Evolutionary conservation across 2,797 vertebrate genomes (phyloP).

Genomic region (Pseudochirops cupreus): DNA sequence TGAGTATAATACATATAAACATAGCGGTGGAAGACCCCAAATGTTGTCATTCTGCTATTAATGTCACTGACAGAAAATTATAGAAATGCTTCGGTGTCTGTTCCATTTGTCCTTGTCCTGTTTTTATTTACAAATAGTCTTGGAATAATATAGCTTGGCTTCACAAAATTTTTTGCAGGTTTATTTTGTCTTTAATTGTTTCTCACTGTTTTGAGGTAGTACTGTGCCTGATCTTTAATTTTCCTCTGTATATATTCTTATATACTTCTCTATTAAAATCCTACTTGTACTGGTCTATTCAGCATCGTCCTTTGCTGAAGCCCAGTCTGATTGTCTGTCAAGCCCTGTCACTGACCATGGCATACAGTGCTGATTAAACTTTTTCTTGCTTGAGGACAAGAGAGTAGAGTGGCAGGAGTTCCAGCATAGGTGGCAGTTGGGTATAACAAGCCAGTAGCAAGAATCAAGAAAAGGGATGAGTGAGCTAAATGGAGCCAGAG

Average conservation of each 20-base stretch:
- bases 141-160: neutral
- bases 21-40: neutral
- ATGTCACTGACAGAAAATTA: neutral
- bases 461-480: neutral
- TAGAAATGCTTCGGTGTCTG: neutral
- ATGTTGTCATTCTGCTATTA: neutral
- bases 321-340: neutral
- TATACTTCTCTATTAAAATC: neutral
- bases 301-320: neutral
- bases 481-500: neutral
- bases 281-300: neutral
- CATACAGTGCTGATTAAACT: neutral
- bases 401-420: neutral
- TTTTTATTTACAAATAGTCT: neutral
- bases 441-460: neutral
- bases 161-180: neutral
- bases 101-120: neutral
- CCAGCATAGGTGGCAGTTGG: neutral
- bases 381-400: neutral
- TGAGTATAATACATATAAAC: neutral
- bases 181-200: neutral
- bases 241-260: neutral
- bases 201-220: neutral
- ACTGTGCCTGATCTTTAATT: neutral
- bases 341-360: neutral